These are phyloP conservation scores for Matsumyia berberina DNA, from an alignment of 2,888 invertebrate genomes.

Conservation along the genomic window DNA sequence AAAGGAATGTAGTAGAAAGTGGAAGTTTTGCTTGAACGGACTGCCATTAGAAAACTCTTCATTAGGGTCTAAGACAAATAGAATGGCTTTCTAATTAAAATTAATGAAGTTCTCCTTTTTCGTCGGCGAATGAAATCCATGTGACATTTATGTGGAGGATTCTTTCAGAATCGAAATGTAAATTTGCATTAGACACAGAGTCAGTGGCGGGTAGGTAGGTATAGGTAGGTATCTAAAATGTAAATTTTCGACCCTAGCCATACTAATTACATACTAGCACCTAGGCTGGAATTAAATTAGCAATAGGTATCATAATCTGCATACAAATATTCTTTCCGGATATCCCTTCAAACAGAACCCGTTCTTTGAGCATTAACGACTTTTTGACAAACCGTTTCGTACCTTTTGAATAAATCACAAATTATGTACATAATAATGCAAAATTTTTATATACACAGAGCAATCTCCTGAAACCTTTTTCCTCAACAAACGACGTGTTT, in stretches of 20 bases:
- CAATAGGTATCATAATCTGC: slow-evolving; percentile 44
- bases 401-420: slow-evolving; percentile 62
- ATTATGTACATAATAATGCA: slow-evolving; percentile 54
- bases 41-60: slow-evolving; percentile 60
- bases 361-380: slow-evolving; percentile 25
- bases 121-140: slow-evolving; percentile 24
- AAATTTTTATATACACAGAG: slow-evolving; percentile 19
- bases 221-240: too few relatives aligned
- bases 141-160: slow-evolving; percentile 8
- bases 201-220: background rate
- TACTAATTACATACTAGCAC: slow-evolving; percentile 30
- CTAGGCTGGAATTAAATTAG: slow-evolving; percentile 37
- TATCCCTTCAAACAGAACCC: slow-evolving; percentile 34
- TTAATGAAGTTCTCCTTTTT: slow-evolving; percentile 66
- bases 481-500: background rate
- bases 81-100: slow-evolving; percentile 74
- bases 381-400: slow-evolving; percentile 26
- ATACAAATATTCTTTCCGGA: slow-evolving; percentile 31
- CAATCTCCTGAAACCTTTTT: slow-evolving; percentile 33
- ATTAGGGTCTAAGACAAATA: slow-evolving; percentile 59
- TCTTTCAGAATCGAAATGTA: slow-evolving; percentile 22
- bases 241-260: background rate
- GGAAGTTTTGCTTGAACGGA: slow-evolving; percentile 28
- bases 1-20: slow-evolving; percentile 6
- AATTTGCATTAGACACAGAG: slow-evolving; percentile 43